Base-by-base conservation (phyloP, 2,797 vertebrate genomes). In the Myotis findleyi region DNA sequence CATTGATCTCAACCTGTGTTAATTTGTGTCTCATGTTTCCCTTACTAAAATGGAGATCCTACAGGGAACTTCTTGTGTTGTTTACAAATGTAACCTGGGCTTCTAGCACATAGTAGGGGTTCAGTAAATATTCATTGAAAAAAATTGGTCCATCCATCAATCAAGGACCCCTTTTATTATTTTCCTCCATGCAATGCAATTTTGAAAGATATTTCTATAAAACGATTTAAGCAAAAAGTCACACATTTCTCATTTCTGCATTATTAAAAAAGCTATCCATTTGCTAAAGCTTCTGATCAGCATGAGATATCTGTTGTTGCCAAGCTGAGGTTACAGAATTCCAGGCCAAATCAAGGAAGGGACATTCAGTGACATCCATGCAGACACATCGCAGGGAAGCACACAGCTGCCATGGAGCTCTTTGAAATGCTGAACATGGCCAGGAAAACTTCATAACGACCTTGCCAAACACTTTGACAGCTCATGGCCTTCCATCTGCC, bases 171-270 rank as follows among this genome's bases (percentile, higher is more conserved):
- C 5, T 14, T 57, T 86, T 23, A 49, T 75, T 44, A 62, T 83
- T 90, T 95, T 82, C 62, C 51, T 92, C n/a, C 68, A 73, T 77
- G 25, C n/a, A 72, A 4, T 23, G 23, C 33, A 59, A 82, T 47
- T 89, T 59, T 33, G 53, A 93, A 72, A 69, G 33, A 59, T 51
- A 41, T 87, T 91, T 64, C 90, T 93, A 64, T 49, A 57, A 73
- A 83, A 80, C 49, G 79, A 84, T 72, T 75, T 59, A 76, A 89
- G 51, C n/a, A 76, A 69, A 91, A 96, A 41, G 71, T 66, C 49
- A 81, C 16, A 30, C 27, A 92, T 87, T 85, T 73, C 17, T 33
- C 47, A 72, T 72, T 94, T 72, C 47, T 69, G 44, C 93, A 86
- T 57, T 59, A 84, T 51, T n/a, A 44, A 84, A 87, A 87, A 33